Evolutionary conservation across 1,140 invertebrate species (phyloP), one percentile per base, ranked within the genome.

Genomic region (Leptopilina boulardi): DNA sequence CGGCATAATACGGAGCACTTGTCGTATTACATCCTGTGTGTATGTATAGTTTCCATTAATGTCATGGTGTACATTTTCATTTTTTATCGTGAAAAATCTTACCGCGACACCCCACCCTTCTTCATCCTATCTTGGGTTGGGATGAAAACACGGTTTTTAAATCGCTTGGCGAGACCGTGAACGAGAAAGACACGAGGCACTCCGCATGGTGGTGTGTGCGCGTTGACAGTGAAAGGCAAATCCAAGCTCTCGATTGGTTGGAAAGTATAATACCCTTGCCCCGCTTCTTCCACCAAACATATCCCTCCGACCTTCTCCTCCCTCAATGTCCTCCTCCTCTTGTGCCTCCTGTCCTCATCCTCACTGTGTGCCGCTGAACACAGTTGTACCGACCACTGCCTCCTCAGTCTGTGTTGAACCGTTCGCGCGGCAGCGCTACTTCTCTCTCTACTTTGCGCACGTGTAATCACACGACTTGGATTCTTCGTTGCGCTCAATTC

Each of bases 161-260:
- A 59, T 59, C 19, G 54, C 54, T n/a, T n/a, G 26, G 13, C 26
- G 59, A 66, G 59, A 66, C 59, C 59, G 59, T 66, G 59, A 66
- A 66, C 59, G 59, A 30, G 59, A 74, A 74, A 77, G 77, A 44
- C 77, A 76, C 66, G 71, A 66, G 76, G 56, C 74, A 80, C 77
- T 78, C 74, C 51, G 77, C 66, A 66, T 77, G 78, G 80, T 82
- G 84, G 81, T 83, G 81, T 82, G 81, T 83, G 81, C 83, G 75
- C 82, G 79, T 79, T 82, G 85, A 88, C 85, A 87, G 87, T 88
- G 87, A 89, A 88, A 89, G 88, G 80, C 77, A 56, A 70, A 71
- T 38, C 54, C 66, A 75, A 76, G 74, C 71, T 47, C 66, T 77
- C 54, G 82, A 82, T 80, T 82, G 83, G 80, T 66, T 21, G 70